A percentile compares a stretch with the other conserved stretches of the same genome.
Conservation (phyloP, 2,888 invertebrate genomes). For the Eupithecia abbreviata region DNA sequence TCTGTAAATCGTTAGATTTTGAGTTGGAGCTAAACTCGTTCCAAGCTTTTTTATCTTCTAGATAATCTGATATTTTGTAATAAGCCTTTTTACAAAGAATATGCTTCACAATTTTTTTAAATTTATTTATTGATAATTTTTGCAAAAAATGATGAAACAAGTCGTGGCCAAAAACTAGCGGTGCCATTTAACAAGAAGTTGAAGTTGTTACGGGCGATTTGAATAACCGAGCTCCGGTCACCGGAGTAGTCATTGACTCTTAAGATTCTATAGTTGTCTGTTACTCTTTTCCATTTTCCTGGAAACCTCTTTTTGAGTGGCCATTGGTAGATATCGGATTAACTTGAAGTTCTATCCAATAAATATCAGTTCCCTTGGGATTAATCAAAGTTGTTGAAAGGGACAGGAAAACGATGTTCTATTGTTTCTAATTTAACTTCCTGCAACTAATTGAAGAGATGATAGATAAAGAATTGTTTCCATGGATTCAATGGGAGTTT, state of each 20-base stretch:
- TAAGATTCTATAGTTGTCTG: not conserved
- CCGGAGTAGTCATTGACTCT: too few species aligned
- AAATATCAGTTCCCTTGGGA: not conserved
- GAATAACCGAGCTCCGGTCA: not conserved
- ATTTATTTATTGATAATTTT: too few species aligned
- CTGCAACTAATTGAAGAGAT: slow-evolving; percentile 1
- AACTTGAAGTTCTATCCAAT: not conserved
- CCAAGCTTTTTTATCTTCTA: too few species aligned
- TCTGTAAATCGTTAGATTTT: too few species aligned
- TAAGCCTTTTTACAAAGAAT: too few species aligned
- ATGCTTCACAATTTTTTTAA: too few species aligned
- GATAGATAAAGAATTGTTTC: not conserved
- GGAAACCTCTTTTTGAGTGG: not conserved
- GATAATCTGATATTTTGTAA: too few species aligned
- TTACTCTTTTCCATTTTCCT: not conserved
- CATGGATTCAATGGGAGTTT: not conserved
- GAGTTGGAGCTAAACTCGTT: too few species aligned
- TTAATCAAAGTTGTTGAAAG: slow-evolving; percentile 1
- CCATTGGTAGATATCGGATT: not conserved
- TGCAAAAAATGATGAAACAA: not conserved
- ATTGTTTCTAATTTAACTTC: slow-evolving; percentile 4
- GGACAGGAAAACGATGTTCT: slow-evolving; percentile 1
- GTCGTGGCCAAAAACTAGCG: not conserved
- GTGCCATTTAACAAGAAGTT: not conserved
- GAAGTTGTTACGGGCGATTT: not conserved